Conservation (phyloP, 2,888 invertebrate species). For the Embidobia sp. region DNA sequence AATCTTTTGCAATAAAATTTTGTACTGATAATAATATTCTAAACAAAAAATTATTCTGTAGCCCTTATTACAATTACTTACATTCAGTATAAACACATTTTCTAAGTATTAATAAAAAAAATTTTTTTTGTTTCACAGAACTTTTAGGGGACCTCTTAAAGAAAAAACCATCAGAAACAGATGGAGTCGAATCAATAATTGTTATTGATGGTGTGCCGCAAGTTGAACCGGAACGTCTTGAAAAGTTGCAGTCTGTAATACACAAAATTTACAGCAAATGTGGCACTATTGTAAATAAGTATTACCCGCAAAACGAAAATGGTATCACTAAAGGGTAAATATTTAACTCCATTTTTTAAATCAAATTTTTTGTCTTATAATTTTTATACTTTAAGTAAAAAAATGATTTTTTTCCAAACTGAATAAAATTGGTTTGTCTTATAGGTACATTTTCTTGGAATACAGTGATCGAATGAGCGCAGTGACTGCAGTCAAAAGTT, state of each 20-base stretch:
- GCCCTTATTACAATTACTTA: too few relatives aligned
- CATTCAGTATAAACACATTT: too few relatives aligned
- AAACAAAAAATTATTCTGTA: too few relatives aligned
- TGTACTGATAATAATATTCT: too few relatives aligned
- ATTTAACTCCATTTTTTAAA: slow-evolving; percentile 10
- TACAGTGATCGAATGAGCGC: slow-evolving; percentile 92
- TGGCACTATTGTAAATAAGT: slow-evolving; percentile 93
- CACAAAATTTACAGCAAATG: slow-evolving; percentile 95
- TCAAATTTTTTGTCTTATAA: not conserved
- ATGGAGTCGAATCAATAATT: slow-evolving; percentile 97
- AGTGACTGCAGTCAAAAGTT: slow-evolving; percentile 92
- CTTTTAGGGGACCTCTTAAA: slow-evolving; percentile 94
- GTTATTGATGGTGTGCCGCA: slow-evolving; percentile 98
- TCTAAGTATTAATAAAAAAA: too few relatives aligned
- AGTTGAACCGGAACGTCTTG: slow-evolving; percentile 94
- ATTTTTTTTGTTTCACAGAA: too few relatives aligned
- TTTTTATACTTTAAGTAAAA: too few relatives aligned
- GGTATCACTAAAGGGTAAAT: slow-evolving; percentile 91
- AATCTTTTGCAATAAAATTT: too few relatives aligned
- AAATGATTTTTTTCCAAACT: too few relatives aligned
- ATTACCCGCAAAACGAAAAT: slow-evolving; percentile 92
- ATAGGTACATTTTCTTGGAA: slow-evolving; percentile 94
- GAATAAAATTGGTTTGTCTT: not conserved
- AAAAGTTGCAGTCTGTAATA: slow-evolving; percentile 95
- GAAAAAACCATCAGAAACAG: slow-evolving; percentile 95